Base-by-base conservation (phyloP, 2,113 vertebrate genomes). In the Centropus bengalensis region DNA sequence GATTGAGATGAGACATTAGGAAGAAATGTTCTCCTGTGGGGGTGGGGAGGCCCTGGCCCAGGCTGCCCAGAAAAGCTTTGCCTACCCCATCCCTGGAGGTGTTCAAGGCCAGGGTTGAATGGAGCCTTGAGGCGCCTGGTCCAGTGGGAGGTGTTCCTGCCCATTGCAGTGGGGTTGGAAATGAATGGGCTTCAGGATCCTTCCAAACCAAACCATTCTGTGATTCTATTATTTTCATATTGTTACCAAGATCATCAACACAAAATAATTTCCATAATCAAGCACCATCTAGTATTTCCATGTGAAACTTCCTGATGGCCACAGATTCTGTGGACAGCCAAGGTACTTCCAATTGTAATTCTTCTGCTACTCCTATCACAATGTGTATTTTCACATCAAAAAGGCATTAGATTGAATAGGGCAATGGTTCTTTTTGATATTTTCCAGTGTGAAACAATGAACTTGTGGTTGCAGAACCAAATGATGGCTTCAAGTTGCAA, bases 341-440 rank as follows among this genome's bases (percentile, higher is more conserved):
- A 56, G 22, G 8, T 14, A 27, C 14, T 82, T 73, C 49, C 20
- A 47, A 30, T 2, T 26, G 7, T 23, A 11, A 6, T 47, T 49
- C 54, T 8, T 45, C 58, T n/a, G 22, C 36, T 10, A 11, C 27
- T 18, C 9, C 70, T 20, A 42, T 10, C 56, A 59, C 44, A 6
- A 49, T 40, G 10, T 12, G 0, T 22, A 47, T 58, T 49, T 40
- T 23, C 19, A 19, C 0, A 3, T 4, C 18, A 81, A 28, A 52
- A 21, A 73, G 18, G 16, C 52, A 33, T n/a, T 22, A 5, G 10
- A 7, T 71, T 32, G 27, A 36, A 27, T 9, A 60, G 5, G 32
- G 64, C 14, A 56, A 42, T 1, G 1, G 1, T 26, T 58, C 40
- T 70, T 86, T 80, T 49, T 36, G 21, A 5, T 42, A 71, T 88